Evolutionary conservation across 2,113 vertebrate genomes (phyloP).

Genomic region (Empidonax alnorum): DNA sequence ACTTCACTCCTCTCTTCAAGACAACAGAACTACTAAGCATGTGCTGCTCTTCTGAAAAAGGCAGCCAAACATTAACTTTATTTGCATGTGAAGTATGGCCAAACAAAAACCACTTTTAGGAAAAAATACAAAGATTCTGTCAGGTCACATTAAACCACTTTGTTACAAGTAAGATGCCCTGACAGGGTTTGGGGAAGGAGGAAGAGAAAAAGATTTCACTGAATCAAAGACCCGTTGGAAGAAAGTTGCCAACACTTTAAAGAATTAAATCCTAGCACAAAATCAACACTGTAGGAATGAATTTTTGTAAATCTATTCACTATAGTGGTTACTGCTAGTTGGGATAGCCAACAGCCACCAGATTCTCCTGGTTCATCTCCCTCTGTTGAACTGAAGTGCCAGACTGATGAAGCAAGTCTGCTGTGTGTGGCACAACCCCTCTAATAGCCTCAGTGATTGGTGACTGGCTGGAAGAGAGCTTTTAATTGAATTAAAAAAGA

Average conservation of each 20-base stretch:
- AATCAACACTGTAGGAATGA: not conserved
- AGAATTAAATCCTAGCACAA: not conserved
- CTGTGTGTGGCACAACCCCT: not conserved
- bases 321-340: not conserved
- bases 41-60: not conserved
- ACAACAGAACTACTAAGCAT: not conserved
- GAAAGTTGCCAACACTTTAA: not conserved
- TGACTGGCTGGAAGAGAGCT: not conserved
- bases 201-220: not conserved
- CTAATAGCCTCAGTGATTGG: not conserved
- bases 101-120: not conserved
- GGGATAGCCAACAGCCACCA: not conserved
- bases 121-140: not conserved
- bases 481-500: not conserved
- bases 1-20: not conserved
- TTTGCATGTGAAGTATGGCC: not conserved
- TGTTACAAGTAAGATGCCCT: not conserved
- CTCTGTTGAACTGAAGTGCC: not conserved
- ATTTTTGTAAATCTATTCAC: not conserved
- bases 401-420: not conserved
- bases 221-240: not conserved
- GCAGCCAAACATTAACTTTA: not conserved
- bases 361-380: not conserved
- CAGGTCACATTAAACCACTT: not conserved
- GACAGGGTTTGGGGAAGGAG: not conserved